Conservation (phyloP, 2,797 vertebrate species). For the Falco novaeseelandiae region DNA sequence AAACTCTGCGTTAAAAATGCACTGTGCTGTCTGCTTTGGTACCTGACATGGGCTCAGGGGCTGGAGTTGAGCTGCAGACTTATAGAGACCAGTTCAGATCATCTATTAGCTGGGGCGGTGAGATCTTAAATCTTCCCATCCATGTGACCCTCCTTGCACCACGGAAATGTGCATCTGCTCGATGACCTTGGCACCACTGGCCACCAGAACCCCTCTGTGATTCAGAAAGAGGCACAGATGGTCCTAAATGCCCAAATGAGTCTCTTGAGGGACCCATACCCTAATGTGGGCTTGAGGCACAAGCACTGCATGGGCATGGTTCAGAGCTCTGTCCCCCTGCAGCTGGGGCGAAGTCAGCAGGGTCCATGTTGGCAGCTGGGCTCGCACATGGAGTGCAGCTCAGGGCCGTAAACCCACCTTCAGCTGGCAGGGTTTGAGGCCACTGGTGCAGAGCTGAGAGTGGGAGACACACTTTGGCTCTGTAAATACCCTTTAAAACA, state of each 20-base stretch:
- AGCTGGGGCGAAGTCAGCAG: neutral
- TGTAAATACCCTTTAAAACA: neutral
- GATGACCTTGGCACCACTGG: accelerated
- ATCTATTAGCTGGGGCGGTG: neutral
- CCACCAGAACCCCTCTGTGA: neutral
- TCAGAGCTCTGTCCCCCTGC: neutral
- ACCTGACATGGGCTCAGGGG: neutral
- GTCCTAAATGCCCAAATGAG: neutral
- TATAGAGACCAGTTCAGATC: neutral
- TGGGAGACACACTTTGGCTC: neutral
- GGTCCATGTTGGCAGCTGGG: neutral
- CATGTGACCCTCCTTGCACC: neutral
- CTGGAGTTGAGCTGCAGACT: neutral
- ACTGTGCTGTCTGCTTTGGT: neutral
- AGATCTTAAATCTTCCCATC: neutral
- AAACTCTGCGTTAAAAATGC: neutral
- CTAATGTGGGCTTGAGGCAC: accelerated
- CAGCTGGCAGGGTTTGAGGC: neutral
- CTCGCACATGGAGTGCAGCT: neutral
- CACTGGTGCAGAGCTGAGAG: neutral
- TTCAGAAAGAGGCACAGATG: neutral
- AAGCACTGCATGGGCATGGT: neutral
- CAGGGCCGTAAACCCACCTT: neutral
- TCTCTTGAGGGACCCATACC: neutral
- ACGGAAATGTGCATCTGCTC: accelerated